These are phyloP conservation scores for Latheticus oryzae DNA, from an alignment of 2,888 invertebrate genomes.

Conservation along the genomic window DNA sequence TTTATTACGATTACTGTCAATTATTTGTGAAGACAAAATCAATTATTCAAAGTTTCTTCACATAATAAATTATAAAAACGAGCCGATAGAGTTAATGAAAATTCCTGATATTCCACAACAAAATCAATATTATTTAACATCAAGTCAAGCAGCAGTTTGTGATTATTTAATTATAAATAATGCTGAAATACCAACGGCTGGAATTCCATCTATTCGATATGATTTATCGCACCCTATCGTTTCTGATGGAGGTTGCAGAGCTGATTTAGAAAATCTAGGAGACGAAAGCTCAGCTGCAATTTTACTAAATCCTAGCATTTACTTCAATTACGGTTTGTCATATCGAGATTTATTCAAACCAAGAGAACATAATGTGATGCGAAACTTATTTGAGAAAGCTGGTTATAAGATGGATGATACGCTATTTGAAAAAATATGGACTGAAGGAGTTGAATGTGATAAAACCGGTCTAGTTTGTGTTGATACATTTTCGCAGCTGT, in stretches of 20 bases:
- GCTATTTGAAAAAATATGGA: slow-evolving; percentile 67
- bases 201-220: slow-evolving; percentile 55
- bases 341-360: slow-evolving; percentile 64
- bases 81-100: slow-evolving; percentile 62
- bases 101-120: slow-evolving; percentile 60
- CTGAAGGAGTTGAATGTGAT: slow-evolving; percentile 67
- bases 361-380: slow-evolving; percentile 59
- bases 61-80: slow-evolving; percentile 66
- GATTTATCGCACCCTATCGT: slow-evolving; percentile 53
- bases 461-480: slow-evolving; percentile 69
- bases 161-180: slow-evolving; percentile 59
- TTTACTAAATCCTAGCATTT: slow-evolving; percentile 65
- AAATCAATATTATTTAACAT: slow-evolving; percentile 57
- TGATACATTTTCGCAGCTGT: slow-evolving; percentile 66
- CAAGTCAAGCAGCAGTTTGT: slow-evolving; percentile 54
- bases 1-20: slow-evolving; percentile 65
- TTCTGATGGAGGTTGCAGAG: slow-evolving; percentile 53
- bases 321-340: slow-evolving; percentile 63
- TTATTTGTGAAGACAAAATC: slow-evolving; percentile 66
- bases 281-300: slow-evolving; percentile 59
- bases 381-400: slow-evolving; percentile 68
- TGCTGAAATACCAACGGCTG: slow-evolving; percentile 51
- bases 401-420: slow-evolving; percentile 68
- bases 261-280: slow-evolving; percentile 58
- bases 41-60: slow-evolving; percentile 68